Evolutionary conservation across 2,797 vertebrate genomes (phyloP).

Genomic region (Cuniculus paca): DNA sequence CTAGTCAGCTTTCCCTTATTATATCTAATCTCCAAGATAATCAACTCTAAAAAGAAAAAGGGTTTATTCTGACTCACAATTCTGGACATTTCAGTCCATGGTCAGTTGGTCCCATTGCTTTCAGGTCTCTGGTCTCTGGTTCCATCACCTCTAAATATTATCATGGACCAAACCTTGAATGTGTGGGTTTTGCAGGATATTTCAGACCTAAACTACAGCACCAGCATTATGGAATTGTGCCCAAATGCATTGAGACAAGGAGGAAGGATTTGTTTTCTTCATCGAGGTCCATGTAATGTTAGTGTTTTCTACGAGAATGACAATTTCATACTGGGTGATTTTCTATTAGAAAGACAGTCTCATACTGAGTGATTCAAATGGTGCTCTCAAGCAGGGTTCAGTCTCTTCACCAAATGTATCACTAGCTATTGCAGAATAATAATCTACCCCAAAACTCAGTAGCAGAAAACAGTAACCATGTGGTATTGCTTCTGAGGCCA

Average conservation of each 20-base stretch:
- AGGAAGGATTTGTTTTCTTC: constrained; percentile 23
- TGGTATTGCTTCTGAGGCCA: background rate
- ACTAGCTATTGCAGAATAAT: background rate
- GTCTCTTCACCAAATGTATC: background rate
- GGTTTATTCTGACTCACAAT: background rate
- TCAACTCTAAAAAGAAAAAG: background rate
- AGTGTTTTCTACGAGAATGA: constrained; percentile 18
- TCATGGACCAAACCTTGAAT: background rate
- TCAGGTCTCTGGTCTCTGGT: background rate
- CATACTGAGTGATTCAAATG: background rate
- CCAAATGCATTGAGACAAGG: background rate
- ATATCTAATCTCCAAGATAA: background rate
- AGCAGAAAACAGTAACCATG: background rate
- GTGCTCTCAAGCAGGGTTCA: background rate
- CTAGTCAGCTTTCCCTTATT: background rate
- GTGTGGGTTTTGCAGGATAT: background rate
- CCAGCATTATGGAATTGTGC: background rate
- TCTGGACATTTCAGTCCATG: background rate
- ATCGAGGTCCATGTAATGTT: background rate
- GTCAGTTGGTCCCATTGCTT: background rate
- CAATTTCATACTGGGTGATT: background rate
- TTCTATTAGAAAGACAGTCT: constrained; percentile 6
- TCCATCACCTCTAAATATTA: background rate
- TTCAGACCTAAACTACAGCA: background rate
- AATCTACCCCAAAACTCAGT: background rate